Conservation (phyloP, 2,888 invertebrate species). For the Copidosoma aretas region DNA sequence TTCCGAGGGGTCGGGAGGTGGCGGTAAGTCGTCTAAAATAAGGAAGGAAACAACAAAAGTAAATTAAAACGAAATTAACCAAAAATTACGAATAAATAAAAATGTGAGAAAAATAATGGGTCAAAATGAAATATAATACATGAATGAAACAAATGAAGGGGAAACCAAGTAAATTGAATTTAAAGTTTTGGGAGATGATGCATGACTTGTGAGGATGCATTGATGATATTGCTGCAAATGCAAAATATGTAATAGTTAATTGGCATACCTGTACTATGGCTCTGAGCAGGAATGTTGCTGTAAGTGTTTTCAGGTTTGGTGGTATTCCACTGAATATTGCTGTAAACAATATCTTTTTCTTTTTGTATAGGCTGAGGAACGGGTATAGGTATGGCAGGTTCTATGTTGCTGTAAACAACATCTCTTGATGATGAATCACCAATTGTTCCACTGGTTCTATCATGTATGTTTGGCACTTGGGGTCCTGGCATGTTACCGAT, state of each 20-base stretch:
- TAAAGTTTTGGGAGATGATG: not conserved
- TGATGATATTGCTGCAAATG: slow-evolving; percentile 8
- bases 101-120: slow-evolving; percentile 18
- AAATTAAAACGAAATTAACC: slow-evolving; percentile 20
- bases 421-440: slow-evolving; percentile 42
- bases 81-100: slow-evolving; percentile 20
- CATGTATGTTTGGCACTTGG: slow-evolving; percentile 51
- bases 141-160: slow-evolving; percentile 9
- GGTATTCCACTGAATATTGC: slow-evolving; percentile 65
- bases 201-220: not conserved
- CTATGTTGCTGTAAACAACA: slow-evolving; percentile 60
- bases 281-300: slow-evolving; percentile 65
- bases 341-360: slow-evolving; percentile 65
- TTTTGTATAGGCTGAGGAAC: slow-evolving; percentile 53
- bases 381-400: slow-evolving; percentile 53
- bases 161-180: not conserved
- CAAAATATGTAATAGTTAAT: slow-evolving; percentile 20
- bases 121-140: slow-evolving; percentile 18
- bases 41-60: slow-evolving; percentile 8
- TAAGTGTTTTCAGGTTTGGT: slow-evolving; percentile 66
- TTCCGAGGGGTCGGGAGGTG: slow-evolving; percentile 65
- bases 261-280: slow-evolving; percentile 51
- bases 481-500: slow-evolving; percentile 55
- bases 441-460: slow-evolving; percentile 48
- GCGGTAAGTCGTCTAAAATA: slow-evolving; percentile 67